Evolutionary conservation across 2,797 vertebrate genomes (phyloP).

Genomic region (Cirrhinus molitorella): DNA sequence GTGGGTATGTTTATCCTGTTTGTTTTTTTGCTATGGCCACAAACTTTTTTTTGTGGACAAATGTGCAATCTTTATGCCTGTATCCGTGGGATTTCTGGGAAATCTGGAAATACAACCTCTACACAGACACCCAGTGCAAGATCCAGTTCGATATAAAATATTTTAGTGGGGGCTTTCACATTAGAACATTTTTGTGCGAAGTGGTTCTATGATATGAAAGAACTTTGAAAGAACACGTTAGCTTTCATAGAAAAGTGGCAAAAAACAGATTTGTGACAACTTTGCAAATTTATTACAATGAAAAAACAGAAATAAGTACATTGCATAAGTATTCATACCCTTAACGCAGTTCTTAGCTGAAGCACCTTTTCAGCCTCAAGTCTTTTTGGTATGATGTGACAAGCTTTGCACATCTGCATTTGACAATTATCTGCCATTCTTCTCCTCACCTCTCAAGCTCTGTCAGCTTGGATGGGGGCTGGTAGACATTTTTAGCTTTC

Average conservation of each 20-base stretch:
- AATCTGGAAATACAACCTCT: not conserved
- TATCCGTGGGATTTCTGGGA: constrained; percentile 18
- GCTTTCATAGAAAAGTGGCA: not conserved
- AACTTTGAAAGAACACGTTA: not conserved
- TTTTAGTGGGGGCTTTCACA: not conserved
- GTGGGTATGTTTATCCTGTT: constrained; percentile 39
- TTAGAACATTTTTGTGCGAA: not conserved
- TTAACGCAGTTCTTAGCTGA: too few species aligned
- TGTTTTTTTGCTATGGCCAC: not conserved
- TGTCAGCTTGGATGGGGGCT: too few species aligned
- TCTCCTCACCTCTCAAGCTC: too few species aligned
- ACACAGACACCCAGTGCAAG: not conserved
- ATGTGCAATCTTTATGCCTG: not conserved
- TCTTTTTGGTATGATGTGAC: too few species aligned
- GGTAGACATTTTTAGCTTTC: too few species aligned
- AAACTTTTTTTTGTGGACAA: constrained; percentile 18
- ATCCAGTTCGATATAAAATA: not conserved
- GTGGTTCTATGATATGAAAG: not conserved
- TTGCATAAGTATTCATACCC: too few species aligned
- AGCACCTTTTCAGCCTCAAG: too few species aligned
- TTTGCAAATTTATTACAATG: too few species aligned
- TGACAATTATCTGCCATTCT: too few species aligned
- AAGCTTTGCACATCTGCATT: too few species aligned
- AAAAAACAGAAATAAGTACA: too few species aligned
- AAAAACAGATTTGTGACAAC: too few species aligned